Base-by-base conservation (phyloP, 2,797 vertebrate genomes). In the Melanotaenia boesemani region DNA sequence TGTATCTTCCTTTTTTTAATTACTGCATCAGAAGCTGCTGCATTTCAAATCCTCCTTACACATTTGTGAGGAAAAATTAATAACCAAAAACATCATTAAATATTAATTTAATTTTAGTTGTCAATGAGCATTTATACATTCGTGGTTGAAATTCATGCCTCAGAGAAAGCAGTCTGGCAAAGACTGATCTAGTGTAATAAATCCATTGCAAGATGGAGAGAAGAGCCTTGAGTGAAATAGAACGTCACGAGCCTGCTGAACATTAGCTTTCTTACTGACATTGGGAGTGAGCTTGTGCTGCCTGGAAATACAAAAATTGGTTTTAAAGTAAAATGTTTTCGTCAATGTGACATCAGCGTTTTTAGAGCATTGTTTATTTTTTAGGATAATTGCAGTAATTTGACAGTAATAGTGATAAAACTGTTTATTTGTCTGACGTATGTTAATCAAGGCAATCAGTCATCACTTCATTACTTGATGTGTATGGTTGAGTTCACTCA, bases 381-480 rank as follows among this genome's bases (percentile, higher is more conserved):
- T 46, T 69, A 28, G 59, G 76, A 74, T 80, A 79, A 88, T 87
- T 72, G 64, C 59, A 63, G 67, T 86, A 70, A 81, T 82, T 80
- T 86, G 86, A 88, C 86, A 62, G 84, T 88, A 88, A 85, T 88
- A 82, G 79, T 82, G 81, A 90, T 90, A 80, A 83, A 89, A 81
- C 73, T 61, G 81, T 89, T 88, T 88, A 83, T 91, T 89, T 86
- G 79, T 84, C n/a, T 83, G 84, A 85, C 67, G 86, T 87, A 77
- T 87, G 88, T 76, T 88, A 87, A 91, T 90, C 56, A 75, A 77
- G 72, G 78, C 88, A 72, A 89, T 91, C 84, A 81, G 77, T 87
- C 86, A 84, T 85, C 76, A 80, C 75, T 90, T 87, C 77, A 87
- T 88, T 89, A 80, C 67, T 80, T 60, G 69, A 63, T 73, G 67